Percentiles rank a stretch among this genome's conserved stretches.
phyloP scores from a whole-genome alignment of 2,797 vertebrate genomes.

The Paedocypris micromegethes region DNA sequence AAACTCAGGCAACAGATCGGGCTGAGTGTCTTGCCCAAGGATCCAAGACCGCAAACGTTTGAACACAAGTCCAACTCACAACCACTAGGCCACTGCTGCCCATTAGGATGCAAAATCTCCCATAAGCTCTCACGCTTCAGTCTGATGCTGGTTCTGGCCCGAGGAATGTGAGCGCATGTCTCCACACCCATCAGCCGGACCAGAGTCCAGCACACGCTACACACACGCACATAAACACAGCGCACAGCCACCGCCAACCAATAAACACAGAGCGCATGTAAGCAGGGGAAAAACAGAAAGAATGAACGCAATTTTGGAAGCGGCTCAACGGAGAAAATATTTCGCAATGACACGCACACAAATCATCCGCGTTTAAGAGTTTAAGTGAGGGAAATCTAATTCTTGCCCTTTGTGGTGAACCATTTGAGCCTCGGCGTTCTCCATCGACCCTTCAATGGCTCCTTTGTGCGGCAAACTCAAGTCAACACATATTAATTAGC shows the following conservation, averaged over 20 bases:
- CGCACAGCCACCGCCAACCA: too few relatives aligned
- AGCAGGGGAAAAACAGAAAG: too few relatives aligned
- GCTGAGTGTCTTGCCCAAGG: too few relatives aligned
- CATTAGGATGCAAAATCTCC: background rate
- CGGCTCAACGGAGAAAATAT: background rate
- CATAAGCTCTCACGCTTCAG: background rate
- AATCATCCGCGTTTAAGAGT: conserved; percentile 26
- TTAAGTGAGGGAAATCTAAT: conserved; percentile 35
- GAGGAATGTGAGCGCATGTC: conserved; percentile 62
- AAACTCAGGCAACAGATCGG: too few relatives aligned
- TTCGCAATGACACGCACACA: conserved; percentile 29
- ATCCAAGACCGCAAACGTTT: too few relatives aligned
- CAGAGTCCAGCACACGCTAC: conserved; percentile 57
- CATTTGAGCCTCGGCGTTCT: conserved; percentile 46
- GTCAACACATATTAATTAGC: conserved; percentile 65
- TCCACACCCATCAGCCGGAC: conserved; percentile 67
- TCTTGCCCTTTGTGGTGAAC: conserved; percentile 43
- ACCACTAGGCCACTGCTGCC: too few relatives aligned
- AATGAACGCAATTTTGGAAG: too few relatives aligned
- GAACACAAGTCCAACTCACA: too few relatives aligned
- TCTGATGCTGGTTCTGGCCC: conserved; percentile 1
- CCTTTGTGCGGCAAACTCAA: conserved; percentile 55
- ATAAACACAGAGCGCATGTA: too few relatives aligned
- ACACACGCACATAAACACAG: too few relatives aligned
- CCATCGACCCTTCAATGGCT: conserved; percentile 45